Percentiles rank a stretch among this genome's conserved stretches.
These are phyloP conservation scores for Stramonita haemastoma DNA, from an alignment of 2,888 invertebrate genomes.

Conservation along the genomic window DNA sequence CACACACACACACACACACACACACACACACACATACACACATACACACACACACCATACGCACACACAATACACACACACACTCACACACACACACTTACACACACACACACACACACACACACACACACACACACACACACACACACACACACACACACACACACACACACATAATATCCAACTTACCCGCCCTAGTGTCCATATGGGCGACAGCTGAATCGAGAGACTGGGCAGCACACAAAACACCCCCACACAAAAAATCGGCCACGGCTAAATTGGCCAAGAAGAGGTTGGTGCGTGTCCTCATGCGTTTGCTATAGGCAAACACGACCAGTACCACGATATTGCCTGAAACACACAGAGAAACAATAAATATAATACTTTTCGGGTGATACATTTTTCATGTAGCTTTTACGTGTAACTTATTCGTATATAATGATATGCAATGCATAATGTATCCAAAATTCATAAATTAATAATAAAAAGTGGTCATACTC, in stretches of 20 bases:
- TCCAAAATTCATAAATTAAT: too few species aligned
- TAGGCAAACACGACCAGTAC: slow-evolving; percentile 91
- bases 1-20: neutral
- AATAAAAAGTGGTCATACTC: too few species aligned
- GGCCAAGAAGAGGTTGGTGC: slow-evolving; percentile 94
- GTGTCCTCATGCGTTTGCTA: slow-evolving; percentile 89
- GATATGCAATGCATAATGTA: too few species aligned
- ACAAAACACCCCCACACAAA: slow-evolving; percentile 94
- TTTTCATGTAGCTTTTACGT: too few species aligned
- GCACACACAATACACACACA: too few species aligned
- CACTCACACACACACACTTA: neutral
- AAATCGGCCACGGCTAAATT: slow-evolving; percentile 93
- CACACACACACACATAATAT: neutral
- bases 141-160: neutral
- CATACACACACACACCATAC: too few species aligned
- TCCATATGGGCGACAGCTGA: slow-evolving; percentile 79
- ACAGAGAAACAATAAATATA: neutral
- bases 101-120: neutral
- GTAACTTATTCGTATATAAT: too few species aligned
- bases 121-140: neutral
- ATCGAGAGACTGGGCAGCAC: slow-evolving; percentile 88
- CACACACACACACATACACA: neutral
- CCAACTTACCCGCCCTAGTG: slow-evolving; percentile 80
- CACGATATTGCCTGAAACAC: slow-evolving; percentile 87
- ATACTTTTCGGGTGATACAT: neutral